These are phyloP conservation scores for Nycticryphes semicollaris DNA, from an alignment of 2,113 vertebrate species.

Conservation along the genomic window DNA sequence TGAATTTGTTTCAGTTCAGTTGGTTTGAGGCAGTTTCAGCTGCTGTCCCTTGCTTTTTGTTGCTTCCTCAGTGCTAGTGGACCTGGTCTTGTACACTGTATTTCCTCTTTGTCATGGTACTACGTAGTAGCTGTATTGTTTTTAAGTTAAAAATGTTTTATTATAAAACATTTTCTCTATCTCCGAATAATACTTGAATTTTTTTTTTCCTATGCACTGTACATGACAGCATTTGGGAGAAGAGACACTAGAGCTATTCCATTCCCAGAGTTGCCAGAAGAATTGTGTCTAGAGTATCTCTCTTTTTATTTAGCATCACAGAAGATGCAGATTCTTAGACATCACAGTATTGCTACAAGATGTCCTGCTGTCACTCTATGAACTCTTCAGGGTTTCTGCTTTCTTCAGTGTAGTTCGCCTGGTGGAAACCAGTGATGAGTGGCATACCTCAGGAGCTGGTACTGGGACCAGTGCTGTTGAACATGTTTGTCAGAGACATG, in stretches of 20 bases:
- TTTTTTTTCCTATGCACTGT: neutral
- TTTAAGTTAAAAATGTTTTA: neutral
- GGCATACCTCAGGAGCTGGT: no score
- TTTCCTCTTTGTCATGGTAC: neutral
- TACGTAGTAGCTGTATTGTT: neutral
- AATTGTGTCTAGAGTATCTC: neutral
- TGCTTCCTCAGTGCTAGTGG: neutral
- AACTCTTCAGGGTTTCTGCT: neutral
- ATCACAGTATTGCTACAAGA: neutral
- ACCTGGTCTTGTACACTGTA: neutral
- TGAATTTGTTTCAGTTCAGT: neutral
- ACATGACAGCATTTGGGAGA: neutral
- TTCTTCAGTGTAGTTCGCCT: neutral
- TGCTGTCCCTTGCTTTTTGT: neutral
- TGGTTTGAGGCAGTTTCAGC: neutral
- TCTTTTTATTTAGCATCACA: neutral
- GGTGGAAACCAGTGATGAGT: no score
- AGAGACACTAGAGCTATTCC: neutral
- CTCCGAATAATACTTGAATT: neutral
- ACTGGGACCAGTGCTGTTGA: no score
- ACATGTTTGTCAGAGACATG: no score
- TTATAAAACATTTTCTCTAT: neutral
- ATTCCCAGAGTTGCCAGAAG: accelerated
- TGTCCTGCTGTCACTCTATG: no score
- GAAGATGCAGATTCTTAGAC: neutral